These are phyloP conservation scores for Leucophenga montana DNA, from an alignment of 2,888 invertebrate genomes.

Conservation along the genomic window DNA sequence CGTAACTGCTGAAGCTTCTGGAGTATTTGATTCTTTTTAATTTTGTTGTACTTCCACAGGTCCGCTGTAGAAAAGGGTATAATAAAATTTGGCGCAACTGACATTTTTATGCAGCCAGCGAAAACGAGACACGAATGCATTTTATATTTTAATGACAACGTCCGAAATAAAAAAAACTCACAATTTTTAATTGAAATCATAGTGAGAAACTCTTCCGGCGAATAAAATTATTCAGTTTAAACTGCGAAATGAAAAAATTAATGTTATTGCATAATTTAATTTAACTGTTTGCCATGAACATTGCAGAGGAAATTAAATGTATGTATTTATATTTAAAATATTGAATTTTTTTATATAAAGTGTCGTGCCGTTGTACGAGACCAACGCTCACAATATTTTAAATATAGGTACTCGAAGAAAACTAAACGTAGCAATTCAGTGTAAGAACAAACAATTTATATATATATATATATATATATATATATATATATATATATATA, in stretches of 20 bases:
- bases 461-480: too few relatives aligned
- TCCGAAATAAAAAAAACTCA: constrained; percentile 22
- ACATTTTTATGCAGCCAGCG: constrained; percentile 30
- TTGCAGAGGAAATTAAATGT: too few relatives aligned
- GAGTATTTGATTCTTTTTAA: constrained; percentile 31
- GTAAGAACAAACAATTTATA: too few relatives aligned
- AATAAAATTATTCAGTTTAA: not conserved
- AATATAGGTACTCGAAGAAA: too few relatives aligned
- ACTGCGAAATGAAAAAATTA: not conserved
- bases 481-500: too few relatives aligned
- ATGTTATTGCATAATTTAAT: not conserved
- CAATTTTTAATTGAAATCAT: constrained; percentile 36
- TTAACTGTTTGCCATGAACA: too few relatives aligned
- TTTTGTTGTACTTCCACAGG: constrained; percentile 15
- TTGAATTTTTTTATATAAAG: too few relatives aligned
- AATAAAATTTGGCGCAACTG: constrained; percentile 46
- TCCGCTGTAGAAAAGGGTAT: constrained; percentile 37
- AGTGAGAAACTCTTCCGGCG: constrained; percentile 1
- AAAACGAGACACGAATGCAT: not conserved
- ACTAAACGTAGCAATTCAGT: too few relatives aligned
- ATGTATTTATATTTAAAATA: too few relatives aligned
- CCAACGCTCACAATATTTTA: too few relatives aligned
- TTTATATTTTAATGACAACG: not conserved
- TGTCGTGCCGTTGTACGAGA: too few relatives aligned
- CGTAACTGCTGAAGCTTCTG: constrained; percentile 1